Conservation (phyloP, 2,888 invertebrate species). For the Eurois occulta region DNA sequence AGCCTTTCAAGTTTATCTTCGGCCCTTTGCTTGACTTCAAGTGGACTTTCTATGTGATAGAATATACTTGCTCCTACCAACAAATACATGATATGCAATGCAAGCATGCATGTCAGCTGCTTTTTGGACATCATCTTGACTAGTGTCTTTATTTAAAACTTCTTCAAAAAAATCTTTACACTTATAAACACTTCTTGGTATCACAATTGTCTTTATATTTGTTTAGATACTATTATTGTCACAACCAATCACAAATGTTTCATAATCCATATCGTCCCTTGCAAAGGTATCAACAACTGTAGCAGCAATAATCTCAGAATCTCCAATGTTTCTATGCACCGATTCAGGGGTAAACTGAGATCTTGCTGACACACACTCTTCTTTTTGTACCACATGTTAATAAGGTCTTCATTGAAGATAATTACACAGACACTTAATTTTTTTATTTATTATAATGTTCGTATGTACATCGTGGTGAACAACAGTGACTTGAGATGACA, state of each 20-base stretch:
- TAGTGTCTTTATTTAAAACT: slow-evolving; percentile 70
- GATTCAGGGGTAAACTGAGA: slow-evolving; percentile 70
- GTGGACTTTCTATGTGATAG: slow-evolving; percentile 94
- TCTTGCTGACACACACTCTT: slow-evolving; percentile 66
- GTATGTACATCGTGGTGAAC: slow-evolving; percentile 50
- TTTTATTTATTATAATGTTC: slow-evolving; percentile 43
- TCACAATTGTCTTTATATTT: slow-evolving; percentile 59
- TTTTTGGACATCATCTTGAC: slow-evolving; percentile 94
- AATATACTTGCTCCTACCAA: slow-evolving; percentile 96
- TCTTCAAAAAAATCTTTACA: slow-evolving; percentile 58
- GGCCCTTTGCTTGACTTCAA: slow-evolving; percentile 92
- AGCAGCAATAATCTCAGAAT: slow-evolving; percentile 72
- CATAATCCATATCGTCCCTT: slow-evolving; percentile 81
- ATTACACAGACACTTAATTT: slow-evolving; percentile 55
- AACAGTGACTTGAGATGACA: slow-evolving; percentile 68
- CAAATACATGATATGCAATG: slow-evolving; percentile 94
- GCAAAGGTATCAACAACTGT: slow-evolving; percentile 67
- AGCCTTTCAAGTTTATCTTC: slow-evolving; percentile 91
- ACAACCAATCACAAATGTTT: slow-evolving; percentile 73
- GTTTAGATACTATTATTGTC: slow-evolving; percentile 49
- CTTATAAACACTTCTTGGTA: slow-evolving; percentile 71
- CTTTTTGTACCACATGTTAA: slow-evolving; percentile 77
- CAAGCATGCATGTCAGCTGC: slow-evolving; percentile 94
- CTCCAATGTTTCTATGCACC: slow-evolving; percentile 72
- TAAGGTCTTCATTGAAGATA: slow-evolving; percentile 70